A percentile compares a stretch with the other conserved stretches of the same genome.
These are phyloP conservation scores for Peromyscus aztecus DNA, from an alignment of 2,797 vertebrate genomes.

Conservation along the genomic window DNA sequence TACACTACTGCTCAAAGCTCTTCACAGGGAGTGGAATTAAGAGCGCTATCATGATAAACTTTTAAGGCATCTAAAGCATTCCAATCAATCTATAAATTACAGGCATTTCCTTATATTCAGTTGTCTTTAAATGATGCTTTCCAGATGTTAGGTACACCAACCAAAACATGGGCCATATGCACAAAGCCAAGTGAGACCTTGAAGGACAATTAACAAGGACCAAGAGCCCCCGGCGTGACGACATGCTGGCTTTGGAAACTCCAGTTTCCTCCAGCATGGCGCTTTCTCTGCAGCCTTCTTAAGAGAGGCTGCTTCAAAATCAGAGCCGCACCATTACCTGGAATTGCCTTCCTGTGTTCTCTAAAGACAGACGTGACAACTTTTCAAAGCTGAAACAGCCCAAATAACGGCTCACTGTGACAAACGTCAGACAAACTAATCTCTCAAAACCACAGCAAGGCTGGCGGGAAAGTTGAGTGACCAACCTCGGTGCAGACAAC, in stretches of 20 bases:
- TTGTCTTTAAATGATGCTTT: conserved; percentile 80
- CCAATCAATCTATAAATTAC: conserved; percentile 76
- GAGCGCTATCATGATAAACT: conserved; percentile 65
- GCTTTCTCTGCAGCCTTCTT: conserved; percentile 76
- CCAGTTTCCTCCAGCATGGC: conserved; percentile 54
- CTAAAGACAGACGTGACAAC: not conserved
- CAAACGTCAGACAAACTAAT: conserved; percentile 33
- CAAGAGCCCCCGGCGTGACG: conserved; percentile 3
- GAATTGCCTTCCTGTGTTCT: conserved; percentile 69
- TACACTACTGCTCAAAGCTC: conserved; percentile 60
- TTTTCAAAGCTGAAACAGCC: conserved; percentile 38
- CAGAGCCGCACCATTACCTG: conserved; percentile 46
- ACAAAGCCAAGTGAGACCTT: conserved; percentile 23
- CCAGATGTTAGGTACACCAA: conserved; percentile 77
- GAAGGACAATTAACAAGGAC: conserved; percentile 15
- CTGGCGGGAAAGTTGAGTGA: not conserved
- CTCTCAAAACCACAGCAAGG: conserved; percentile 32
- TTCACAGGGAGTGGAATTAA: conserved; percentile 75
- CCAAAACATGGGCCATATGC: conserved; percentile 65
- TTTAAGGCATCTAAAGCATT: conserved; percentile 69
- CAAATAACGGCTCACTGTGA: conserved; percentile 2
- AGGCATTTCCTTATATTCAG: conserved; percentile 65
- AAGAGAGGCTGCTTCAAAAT: conserved; percentile 72
- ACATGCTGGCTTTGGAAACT: conserved; percentile 71
- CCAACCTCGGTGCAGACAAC: not conserved